These are phyloP conservation scores for Gymnoscelis rufifasciata DNA, from an alignment of 2,888 invertebrate genomes.

Conservation along the genomic window DNA sequence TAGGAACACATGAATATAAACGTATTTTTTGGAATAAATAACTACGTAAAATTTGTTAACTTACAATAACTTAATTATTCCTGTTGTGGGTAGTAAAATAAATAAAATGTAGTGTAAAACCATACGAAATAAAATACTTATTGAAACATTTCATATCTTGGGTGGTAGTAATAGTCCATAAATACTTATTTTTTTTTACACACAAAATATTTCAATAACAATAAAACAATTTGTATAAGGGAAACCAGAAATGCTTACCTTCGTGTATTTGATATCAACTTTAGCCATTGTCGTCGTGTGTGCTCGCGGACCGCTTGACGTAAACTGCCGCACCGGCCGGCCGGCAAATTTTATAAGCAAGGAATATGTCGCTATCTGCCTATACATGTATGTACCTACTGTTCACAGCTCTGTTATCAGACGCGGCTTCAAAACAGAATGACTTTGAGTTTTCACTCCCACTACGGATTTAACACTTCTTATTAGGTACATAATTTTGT, in stretches of 20 bases:
- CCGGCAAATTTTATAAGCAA: not conserved
- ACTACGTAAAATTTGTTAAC: no score
- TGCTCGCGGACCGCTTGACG: constrained; percentile 28
- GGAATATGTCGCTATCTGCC: not conserved
- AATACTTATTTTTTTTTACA: no score
- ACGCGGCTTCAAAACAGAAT: not conserved
- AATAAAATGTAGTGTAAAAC: no score
- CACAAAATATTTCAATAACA: no score
- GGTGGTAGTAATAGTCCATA: no score
- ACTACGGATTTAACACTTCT: not conserved
- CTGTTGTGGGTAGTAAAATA: no score
- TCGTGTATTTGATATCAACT: constrained; percentile 72
- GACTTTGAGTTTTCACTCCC: not conserved
- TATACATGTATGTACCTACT: not conserved
- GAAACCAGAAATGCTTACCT: constrained; percentile 47
- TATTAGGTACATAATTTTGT: not conserved
- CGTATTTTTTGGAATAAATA: no score
- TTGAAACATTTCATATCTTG: no score
- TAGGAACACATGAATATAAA: no score
- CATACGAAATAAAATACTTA: no score
- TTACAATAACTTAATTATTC: no score
- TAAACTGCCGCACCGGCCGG: constrained; percentile 19
- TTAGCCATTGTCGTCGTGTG: constrained; percentile 59
- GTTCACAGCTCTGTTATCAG: not conserved
- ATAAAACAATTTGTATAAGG: no score